phyloP scores from a whole-genome alignment of 2,888 invertebrate genomes.

The Dusona sp. region DNA sequence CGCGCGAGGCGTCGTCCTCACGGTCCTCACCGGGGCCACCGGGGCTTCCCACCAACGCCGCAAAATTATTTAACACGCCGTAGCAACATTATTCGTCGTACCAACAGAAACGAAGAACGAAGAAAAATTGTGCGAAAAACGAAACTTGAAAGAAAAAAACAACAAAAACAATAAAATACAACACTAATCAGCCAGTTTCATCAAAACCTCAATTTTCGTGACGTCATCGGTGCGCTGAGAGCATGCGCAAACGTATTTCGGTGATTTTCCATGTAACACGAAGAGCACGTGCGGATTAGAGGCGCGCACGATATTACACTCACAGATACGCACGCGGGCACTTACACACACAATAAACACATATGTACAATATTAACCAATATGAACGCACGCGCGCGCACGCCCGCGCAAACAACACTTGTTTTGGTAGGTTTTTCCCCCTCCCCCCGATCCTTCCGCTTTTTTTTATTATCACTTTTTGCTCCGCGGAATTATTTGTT shows the following conservation, averaged over 20 bases:
- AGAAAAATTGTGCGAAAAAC: conserved; percentile 40
- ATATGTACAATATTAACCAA: conserved; percentile 15
- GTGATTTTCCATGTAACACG: conserved; percentile 84
- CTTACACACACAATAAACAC: conserved; percentile 65
- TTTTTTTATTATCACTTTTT: conserved; percentile 22
- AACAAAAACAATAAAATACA: conserved; percentile 51
- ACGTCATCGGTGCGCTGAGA: conserved; percentile 82
- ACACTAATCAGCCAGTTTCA: conserved; percentile 73
- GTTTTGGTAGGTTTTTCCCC: conserved; percentile 46
- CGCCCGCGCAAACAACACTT: conserved; percentile 49
- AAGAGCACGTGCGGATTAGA: conserved; percentile 72
- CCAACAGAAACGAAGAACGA: conserved; percentile 62
- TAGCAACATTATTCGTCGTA: conserved; percentile 74
- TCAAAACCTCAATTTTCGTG: conserved; percentile 84
- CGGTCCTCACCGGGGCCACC: conserved; percentile 10
- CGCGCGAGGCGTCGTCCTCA: conserved; percentile 53
- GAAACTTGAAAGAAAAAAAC: conserved; percentile 34
- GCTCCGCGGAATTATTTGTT: conserved; percentile 29
- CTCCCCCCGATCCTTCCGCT: background rate
- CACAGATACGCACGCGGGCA: conserved; percentile 76
- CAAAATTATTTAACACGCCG: conserved; percentile 77
- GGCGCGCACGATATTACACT: conserved; percentile 52
- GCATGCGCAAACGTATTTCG: conserved; percentile 84
- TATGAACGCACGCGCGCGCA: conserved; percentile 22
- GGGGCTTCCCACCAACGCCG: conserved; percentile 57